These are phyloP conservation scores for Anoplopoma fimbria DNA, from an alignment of 2,113 vertebrate genomes.

Conservation along the genomic window DNA sequence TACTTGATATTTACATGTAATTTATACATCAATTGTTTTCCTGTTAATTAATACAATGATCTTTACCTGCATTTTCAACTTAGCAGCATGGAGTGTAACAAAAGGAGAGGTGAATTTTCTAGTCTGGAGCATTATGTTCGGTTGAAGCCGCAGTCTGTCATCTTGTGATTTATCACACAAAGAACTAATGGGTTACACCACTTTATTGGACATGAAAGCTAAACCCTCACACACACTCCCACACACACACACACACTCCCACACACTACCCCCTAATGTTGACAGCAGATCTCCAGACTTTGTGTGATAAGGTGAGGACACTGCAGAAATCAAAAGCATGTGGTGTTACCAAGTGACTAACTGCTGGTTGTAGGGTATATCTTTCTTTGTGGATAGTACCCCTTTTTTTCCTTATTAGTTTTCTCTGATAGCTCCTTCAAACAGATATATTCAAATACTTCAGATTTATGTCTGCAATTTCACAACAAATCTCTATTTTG, in stretches of 20 bases:
- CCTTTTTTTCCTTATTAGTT: neutral
- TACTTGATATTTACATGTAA: neutral
- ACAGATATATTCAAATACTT: neutral
- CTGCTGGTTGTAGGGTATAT: neutral
- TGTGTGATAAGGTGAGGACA: constrained; percentile 51
- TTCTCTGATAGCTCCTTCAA: neutral
- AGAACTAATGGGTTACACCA: constrained; percentile 72
- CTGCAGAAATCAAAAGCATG: constrained; percentile 60
- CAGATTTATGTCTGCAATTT: neutral
- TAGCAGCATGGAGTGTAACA: constrained; percentile 22
- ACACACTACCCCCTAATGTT: constrained; percentile 43
- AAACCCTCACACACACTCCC: constrained; percentile 21
- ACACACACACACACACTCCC: neutral
- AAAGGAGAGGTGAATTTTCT: constrained; percentile 34
- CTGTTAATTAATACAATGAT: constrained; percentile 16
- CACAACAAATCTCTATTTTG: neutral
- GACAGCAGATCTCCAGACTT: constrained; percentile 61
- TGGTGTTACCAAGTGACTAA: constrained; percentile 22
- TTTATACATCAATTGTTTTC: neutral
- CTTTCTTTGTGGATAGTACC: neutral
- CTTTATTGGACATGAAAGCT: constrained; percentile 77
- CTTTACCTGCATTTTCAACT: constrained; percentile 21
- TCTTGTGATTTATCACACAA: constrained; percentile 81
- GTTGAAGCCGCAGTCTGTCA: constrained; percentile 79
- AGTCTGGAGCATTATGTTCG: constrained; percentile 77